Conservation (phyloP, 2,113 vertebrate species). For the Elanoides forficatus region DNA sequence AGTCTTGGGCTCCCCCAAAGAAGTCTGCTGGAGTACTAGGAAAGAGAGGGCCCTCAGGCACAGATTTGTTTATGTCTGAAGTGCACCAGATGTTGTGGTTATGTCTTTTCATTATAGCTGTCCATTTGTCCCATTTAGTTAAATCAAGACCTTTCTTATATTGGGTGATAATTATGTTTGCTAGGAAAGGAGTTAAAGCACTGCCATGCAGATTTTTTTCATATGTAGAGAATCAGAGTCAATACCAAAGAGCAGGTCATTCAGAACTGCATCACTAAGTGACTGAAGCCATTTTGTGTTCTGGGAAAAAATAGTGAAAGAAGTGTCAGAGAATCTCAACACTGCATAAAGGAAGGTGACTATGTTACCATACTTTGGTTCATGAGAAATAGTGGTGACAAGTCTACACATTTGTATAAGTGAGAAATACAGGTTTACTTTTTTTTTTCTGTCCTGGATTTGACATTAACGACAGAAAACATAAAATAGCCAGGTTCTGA, state of each 20-base stretch:
- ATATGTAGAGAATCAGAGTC: neutral
- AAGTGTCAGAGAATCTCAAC: neutral
- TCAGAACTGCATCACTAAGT: neutral
- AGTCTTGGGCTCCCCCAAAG: neutral
- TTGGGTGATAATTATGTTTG: neutral
- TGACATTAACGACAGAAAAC: neutral
- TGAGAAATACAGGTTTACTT: neutral
- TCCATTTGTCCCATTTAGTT: neutral
- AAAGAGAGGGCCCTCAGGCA: neutral
- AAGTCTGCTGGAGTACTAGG: neutral
- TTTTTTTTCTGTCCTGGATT: neutral
- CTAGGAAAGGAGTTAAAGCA: neutral
- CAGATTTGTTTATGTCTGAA: neutral
- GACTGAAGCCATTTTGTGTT: neutral
- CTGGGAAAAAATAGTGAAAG: neutral
- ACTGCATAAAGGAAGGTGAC: neutral
- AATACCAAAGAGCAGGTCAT: neutral
- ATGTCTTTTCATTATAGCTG: conserved; percentile 16
- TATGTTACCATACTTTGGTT: neutral
- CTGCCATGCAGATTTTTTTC: neutral
- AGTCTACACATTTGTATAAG: neutral
- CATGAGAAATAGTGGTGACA: neutral
- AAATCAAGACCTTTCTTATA: neutral
- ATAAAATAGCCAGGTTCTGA: neutral
- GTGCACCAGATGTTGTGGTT: conserved; percentile 19